phyloP scores from a whole-genome alignment of 2,113 vertebrate genomes.

The Sceloporus tristichus region DNA sequence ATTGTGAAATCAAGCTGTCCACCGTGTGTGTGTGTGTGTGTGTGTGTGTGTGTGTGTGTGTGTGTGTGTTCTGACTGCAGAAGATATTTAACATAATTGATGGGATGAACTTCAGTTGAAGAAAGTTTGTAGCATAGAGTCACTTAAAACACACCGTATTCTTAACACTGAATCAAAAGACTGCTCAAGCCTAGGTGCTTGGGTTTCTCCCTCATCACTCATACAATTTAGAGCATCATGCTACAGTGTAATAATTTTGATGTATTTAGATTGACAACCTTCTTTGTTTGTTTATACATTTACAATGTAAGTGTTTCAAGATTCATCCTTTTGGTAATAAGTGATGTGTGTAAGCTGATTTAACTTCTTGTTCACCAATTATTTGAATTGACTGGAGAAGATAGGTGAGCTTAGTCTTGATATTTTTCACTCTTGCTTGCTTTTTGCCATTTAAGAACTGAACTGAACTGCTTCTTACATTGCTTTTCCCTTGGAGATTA shows the following conservation, averaged over 20 bases:
- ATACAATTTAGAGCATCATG: background rate
- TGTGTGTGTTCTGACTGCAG: background rate
- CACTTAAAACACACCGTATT: background rate
- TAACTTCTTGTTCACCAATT: background rate
- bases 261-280: background rate
- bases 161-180: background rate
- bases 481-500: background rate
- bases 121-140: background rate
- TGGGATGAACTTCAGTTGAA: background rate
- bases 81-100: background rate
- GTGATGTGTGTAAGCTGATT: background rate
- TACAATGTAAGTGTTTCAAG: background rate
- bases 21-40: background rate
- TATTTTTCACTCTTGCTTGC: background rate
- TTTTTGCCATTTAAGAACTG: slow-evolving; percentile 8
- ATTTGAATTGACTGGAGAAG: background rate
- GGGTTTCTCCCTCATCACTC: background rate
- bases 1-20: background rate
- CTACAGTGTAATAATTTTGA: background rate
- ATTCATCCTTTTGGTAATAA: background rate
- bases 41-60: too few species aligned
- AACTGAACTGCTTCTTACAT: background rate
- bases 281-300: background rate
- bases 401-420: background rate
- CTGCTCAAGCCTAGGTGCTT: background rate